These are phyloP conservation scores for Potamarius usumacintae DNA, from an alignment of 2,113 vertebrate genomes.

Conservation along the genomic window DNA sequence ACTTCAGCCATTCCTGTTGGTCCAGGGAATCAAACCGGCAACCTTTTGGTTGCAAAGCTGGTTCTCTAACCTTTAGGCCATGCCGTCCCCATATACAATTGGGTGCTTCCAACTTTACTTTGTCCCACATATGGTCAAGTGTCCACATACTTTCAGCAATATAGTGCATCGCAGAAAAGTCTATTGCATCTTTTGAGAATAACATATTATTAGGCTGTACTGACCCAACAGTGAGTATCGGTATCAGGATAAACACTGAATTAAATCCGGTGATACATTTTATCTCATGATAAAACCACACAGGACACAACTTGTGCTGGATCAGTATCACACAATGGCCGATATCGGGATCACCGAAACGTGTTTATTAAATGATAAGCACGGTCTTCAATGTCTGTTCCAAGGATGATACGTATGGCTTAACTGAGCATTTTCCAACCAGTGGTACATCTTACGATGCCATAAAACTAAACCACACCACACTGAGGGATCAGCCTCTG, in stretches of 20 bases:
- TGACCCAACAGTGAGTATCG: too few relatives aligned
- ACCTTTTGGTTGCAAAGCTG: too few relatives aligned
- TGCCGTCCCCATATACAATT: background rate
- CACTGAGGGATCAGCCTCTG: conserved; percentile 38
- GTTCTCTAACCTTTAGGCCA: too few relatives aligned
- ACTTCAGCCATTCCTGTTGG: too few relatives aligned
- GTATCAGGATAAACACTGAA: background rate
- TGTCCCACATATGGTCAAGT: background rate
- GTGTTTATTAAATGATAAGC: conserved; percentile 29
- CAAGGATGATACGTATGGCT: background rate
- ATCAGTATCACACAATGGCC: background rate
- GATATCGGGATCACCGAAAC: background rate
- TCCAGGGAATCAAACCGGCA: too few relatives aligned
- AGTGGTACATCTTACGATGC: conserved; percentile 25
- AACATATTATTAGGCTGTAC: background rate
- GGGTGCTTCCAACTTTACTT: background rate
- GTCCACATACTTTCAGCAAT: background rate
- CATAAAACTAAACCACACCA: conserved; percentile 40
- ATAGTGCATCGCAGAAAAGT: background rate
- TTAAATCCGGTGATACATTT: background rate
- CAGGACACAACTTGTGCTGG: background rate
- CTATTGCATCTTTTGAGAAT: background rate
- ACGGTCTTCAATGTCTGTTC: conserved; percentile 25
- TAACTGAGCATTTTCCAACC: background rate
- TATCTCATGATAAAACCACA: background rate